Base-by-base conservation (phyloP, 2,888 invertebrate species). In the Conops quadrifasciatus region DNA sequence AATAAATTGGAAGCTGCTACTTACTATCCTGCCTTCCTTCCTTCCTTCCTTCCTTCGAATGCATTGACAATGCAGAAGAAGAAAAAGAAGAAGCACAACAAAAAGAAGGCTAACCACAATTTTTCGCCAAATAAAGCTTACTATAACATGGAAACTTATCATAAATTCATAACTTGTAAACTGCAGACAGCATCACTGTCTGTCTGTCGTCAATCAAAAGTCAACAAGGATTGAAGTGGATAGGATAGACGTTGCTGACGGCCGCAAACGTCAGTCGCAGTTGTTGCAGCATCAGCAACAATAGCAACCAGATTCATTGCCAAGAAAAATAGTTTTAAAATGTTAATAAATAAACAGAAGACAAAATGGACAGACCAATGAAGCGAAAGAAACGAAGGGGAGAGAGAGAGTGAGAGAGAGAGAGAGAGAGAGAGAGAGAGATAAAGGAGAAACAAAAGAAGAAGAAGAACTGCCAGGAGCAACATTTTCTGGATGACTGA, bases 301-400 rank as follows among this genome's bases (percentile, higher is more conserved):
- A n/a, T n/a, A n/a, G n/a, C n/a, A n/a, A n/a, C n/a, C n/a, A 47
- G 58, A 67, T 60, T 67, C 67, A 67, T 60, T 60, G 59, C 28
- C 67, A 45, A 67, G 43, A 24, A 47, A 59, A 67, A 47, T 67
- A 60, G 26, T 30, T 49, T 49, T 47, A 59, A n/a, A 62, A 51
- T 68, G 36, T 68, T 62, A 62, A 62, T 68, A 68, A 68, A 68
- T 68, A 68, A 62, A 53, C 51, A 49, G 16, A 0, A 60, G 45
- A n/a, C 36, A n/a, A n/a, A n/a, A n/a, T n/a, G n/a, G n/a, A n/a
- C n/a, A n/a, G n/a, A n/a, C n/a, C n/a, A n/a, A n/a, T n/a, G n/a
- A 26, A 56, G 16, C 26, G n/a, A 28, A 13, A 59, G 59, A 26
- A 59, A 15, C 58, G 11, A 58, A 15, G 13, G 15, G 26, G 4